Evolutionary conservation across 2,888 invertebrate genomes (phyloP).

Genomic region (Drosophila cyrtoloma): DNA sequence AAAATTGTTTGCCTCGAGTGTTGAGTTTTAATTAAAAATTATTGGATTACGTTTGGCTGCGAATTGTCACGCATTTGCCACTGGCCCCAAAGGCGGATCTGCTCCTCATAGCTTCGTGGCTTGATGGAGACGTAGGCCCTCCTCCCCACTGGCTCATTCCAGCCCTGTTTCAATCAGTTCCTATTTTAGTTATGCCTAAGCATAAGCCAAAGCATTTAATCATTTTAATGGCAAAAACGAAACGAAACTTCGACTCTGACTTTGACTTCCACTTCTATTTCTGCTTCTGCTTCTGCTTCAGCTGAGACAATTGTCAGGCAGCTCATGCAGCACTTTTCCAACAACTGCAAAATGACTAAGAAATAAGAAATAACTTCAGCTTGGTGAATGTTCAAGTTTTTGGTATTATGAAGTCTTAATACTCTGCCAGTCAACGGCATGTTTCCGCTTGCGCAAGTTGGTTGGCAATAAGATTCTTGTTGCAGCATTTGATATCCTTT

Average conservation of each 20-base stretch:
- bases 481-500: background rate
- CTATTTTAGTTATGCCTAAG: slow-evolving; percentile 82
- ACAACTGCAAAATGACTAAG: slow-evolving; percentile 15
- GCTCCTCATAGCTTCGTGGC: background rate
- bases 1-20: slow-evolving; percentile 80
- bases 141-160: slow-evolving; percentile 6
- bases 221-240: slow-evolving; percentile 80
- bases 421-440: background rate
- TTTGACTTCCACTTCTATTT: too few relatives aligned
- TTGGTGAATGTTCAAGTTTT: background rate
- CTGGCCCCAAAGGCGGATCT: slow-evolving; percentile 19
- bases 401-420: background rate
- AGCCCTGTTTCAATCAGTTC: slow-evolving; percentile 28
- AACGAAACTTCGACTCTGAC: slow-evolving; percentile 19
- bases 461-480: background rate
- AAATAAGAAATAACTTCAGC: slow-evolving; percentile 15
- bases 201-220: slow-evolving; percentile 83
- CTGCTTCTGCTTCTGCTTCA: background rate
- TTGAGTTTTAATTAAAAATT: slow-evolving; percentile 81
- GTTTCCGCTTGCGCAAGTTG: background rate
- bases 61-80: slow-evolving; percentile 66
- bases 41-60: slow-evolving; percentile 75
- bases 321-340: slow-evolving; percentile 48
- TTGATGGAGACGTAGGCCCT: background rate
- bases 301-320: slow-evolving; percentile 66